phyloP scores from a whole-genome alignment of 2,888 invertebrate species.

The Dugesia japonica region DNA sequence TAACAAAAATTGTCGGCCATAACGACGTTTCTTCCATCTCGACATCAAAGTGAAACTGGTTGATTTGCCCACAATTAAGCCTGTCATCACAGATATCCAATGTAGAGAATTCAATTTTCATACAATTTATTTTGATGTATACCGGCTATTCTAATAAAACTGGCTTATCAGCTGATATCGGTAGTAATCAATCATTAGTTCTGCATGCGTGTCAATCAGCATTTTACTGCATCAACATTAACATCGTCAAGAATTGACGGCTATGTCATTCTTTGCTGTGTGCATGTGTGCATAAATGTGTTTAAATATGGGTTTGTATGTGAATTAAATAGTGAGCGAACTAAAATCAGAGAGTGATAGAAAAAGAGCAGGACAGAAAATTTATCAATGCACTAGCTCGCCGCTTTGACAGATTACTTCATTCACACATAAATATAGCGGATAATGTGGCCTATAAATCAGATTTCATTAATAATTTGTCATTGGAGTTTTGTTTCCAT shows the following conservation, averaged over 20 bases:
- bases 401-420: conserved; percentile 8
- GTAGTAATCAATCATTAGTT: conserved; percentile 6
- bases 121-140: conserved; percentile 20
- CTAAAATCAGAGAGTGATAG: not conserved
- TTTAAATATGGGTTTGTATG: not conserved
- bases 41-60: conserved; percentile 20
- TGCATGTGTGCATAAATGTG: not conserved
- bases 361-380: not conserved
- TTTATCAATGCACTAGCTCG: conserved; percentile 15
- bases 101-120: conserved; percentile 20
- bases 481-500: conserved; percentile 13
- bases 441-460: conserved; percentile 16
- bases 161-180: conserved; percentile 20
- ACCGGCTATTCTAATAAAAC: not conserved
- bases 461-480: conserved; percentile 20
- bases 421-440: conserved; percentile 14
- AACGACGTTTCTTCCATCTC: not conserved
- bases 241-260: conserved; percentile 20
- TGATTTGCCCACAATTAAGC: conserved; percentile 11
- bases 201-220: conserved; percentile 20
- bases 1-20: conserved; percentile 11
- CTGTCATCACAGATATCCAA: conserved; percentile 4
- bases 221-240: conserved; percentile 20
- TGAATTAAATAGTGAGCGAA: not conserved
- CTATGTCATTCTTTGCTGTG: not conserved